Evolutionary conservation across 2,113 vertebrate genomes (phyloP), one percentile per base, ranked within the genome.

Genomic region (Saccopteryx bilineata): DNA sequence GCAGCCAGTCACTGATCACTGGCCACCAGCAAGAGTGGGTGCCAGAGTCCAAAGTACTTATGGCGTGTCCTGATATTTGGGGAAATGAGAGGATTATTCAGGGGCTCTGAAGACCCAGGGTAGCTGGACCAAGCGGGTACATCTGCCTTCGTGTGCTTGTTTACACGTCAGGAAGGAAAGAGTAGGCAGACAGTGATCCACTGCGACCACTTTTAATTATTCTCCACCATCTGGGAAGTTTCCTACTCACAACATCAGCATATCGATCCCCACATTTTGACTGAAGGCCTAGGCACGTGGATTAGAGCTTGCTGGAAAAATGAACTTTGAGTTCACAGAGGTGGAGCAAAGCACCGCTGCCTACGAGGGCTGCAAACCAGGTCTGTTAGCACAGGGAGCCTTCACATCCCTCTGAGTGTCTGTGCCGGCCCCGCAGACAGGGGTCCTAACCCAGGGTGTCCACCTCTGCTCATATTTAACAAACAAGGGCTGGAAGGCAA

Each of bases 221-320:
- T 74, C 31, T 72, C 39, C 26, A 31, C 50, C 78, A 82, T 48
- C 56, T 86, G 56, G 68, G 80, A 81, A 85, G 50, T 65, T 60
- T 74, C 65, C 74, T 68, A 48, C 31, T 82, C 50, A 52, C 54
- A 82, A 74, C 26, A 31, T n/a, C 54, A 85, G 83, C 82, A 33
- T 9, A 75, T 8, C 1, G 3, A 54, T 31, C 13, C 72, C 76
- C 31, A 48, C 4, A 0, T 71, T 87, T 52, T 60, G 33, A 65
- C 13, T 10, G 74, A 88, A 87, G 65, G 91, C 17, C 19, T 48
- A 76, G 72, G 54, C 48, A 6, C 15, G 10, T 31, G 15, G 66
- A 65, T 48, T 23, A 23, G 8, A 82, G 87, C 31, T 85, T 91
- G 14, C 68, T 48, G 39, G 31, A 69, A 87, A 94, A 94, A 71